phyloP scores from a whole-genome alignment of 2,888 invertebrate species.

The Cenopis cana region DNA sequence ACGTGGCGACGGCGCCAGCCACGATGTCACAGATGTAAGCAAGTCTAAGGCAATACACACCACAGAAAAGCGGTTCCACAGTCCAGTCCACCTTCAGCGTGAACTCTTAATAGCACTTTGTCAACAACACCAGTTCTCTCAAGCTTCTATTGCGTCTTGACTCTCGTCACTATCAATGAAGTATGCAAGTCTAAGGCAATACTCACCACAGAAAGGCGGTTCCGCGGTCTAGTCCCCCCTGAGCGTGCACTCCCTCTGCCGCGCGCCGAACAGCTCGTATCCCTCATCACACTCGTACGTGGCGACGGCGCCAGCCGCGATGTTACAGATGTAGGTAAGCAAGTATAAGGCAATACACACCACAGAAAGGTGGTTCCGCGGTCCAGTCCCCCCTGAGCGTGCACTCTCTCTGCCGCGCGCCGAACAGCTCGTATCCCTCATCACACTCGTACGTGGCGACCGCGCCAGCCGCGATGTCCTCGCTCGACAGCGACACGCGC shows the following conservation, averaged over 20 bases:
- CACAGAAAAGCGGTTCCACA: no score
- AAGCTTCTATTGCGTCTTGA: no score
- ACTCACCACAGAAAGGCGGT: constrained; percentile 58
- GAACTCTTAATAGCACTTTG: no score
- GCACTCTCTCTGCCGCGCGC: constrained; percentile 89
- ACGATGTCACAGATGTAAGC: constrained; percentile 48
- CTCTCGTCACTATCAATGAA: no score
- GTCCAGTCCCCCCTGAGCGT: constrained; percentile 91
- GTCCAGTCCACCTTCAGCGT: no score
- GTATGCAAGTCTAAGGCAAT: neutral
- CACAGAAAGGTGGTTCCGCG: constrained; percentile 93
- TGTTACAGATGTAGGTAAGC: no score
- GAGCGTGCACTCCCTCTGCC: no score
- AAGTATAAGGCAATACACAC: constrained; percentile 71
- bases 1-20: constrained; percentile 88
- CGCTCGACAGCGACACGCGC: constrained; percentile 87
- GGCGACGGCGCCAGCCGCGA: constrained; percentile 84
- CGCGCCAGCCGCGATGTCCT: constrained; percentile 84
- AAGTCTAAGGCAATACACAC: no score
- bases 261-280: constrained; percentile 94
- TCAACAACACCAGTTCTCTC: no score
- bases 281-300: constrained; percentile 94
- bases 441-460: constrained; percentile 93
- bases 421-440: constrained; percentile 95
- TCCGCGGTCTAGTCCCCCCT: no score